Base-by-base conservation (phyloP, 2,888 invertebrate species). In the Acholoe squamosa region DNA sequence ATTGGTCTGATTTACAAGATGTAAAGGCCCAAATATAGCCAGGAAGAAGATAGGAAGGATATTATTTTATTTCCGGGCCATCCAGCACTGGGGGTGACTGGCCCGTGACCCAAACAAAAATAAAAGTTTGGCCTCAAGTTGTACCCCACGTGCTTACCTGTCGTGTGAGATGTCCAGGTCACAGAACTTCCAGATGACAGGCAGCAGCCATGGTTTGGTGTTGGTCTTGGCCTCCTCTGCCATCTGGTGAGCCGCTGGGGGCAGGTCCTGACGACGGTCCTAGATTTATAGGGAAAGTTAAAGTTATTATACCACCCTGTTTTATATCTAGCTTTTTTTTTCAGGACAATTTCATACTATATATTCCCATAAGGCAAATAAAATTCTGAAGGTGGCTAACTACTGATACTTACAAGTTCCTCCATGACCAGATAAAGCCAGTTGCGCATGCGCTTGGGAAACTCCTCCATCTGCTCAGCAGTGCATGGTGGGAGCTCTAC, bases 371-470 rank as follows among this genome's bases (percentile, higher is more conserved):
- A n/a, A n/a, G n/a, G n/a, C n/a, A n/a, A n/a, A n/a, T n/a, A n/a
- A n/a, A n/a, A n/a, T n/a, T n/a, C n/a, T n/a, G n/a, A n/a, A n/a
- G n/a, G n/a, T n/a, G n/a, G n/a, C n/a, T n/a, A n/a, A n/a, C n/a
- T n/a, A n/a, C n/a, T n/a, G n/a, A 25, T 25, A 61, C 93, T 92
- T 91, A 98, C 98, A 96, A 98, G 96, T 96, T 98, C 98, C 93
- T 98, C 97, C 98, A 99, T 98, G 92, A 99, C 98, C 97, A 98
- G 98, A 97, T 98, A 99, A 89, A 99, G 97, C 99, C 99, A 99
- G 96, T 99, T 99, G 93, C 98, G 97, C 99, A 99, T 99, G 95
- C 99, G 97, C 89, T 98, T 97, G 89, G 99, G 99, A 96, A 99
- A 99, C 97, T 99, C 99, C 77, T 97, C 96, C 97, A 98, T 98